These are phyloP conservation scores for Heliconius aoede DNA, from an alignment of 2,888 invertebrate genomes.

Conservation along the genomic window DNA sequence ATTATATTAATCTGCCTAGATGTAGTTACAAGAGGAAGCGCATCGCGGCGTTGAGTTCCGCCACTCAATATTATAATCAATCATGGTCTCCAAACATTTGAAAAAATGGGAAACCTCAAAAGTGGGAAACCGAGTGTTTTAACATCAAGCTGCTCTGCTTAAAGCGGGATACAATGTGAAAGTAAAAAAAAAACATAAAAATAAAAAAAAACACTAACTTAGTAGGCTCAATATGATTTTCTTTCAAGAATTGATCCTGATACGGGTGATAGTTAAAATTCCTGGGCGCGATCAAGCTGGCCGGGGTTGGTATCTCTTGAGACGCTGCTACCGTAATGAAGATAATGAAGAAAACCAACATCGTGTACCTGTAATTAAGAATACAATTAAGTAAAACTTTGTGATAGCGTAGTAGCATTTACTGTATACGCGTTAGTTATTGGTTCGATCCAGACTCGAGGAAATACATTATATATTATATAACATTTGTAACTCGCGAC, in stretches of 20 bases:
- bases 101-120: no score
- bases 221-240: conserved; percentile 56
- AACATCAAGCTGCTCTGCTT: neutral
- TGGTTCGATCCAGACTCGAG: neutral
- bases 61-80: neutral
- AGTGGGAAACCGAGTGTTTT: neutral
- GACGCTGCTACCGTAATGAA: conserved; percentile 47
- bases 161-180: neutral
- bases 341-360: conserved; percentile 52
- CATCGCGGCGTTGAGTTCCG: neutral
- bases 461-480: no score
- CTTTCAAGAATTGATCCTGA: conserved; percentile 57
- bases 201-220: conserved; percentile 58
- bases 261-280: conserved; percentile 65
- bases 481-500: neutral
- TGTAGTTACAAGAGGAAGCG: neutral
- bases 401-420: neutral
- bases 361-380: conserved; percentile 28
- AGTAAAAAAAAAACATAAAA: neutral
- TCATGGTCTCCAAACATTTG: neutral
- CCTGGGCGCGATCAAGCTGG: conserved; percentile 58
- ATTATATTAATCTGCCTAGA: no score
- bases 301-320: conserved; percentile 60
- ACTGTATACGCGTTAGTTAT: neutral
- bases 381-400: neutral